These are phyloP conservation scores for Daboia siamensis DNA, from an alignment of 2,113 vertebrate genomes.

Conservation along the genomic window DNA sequence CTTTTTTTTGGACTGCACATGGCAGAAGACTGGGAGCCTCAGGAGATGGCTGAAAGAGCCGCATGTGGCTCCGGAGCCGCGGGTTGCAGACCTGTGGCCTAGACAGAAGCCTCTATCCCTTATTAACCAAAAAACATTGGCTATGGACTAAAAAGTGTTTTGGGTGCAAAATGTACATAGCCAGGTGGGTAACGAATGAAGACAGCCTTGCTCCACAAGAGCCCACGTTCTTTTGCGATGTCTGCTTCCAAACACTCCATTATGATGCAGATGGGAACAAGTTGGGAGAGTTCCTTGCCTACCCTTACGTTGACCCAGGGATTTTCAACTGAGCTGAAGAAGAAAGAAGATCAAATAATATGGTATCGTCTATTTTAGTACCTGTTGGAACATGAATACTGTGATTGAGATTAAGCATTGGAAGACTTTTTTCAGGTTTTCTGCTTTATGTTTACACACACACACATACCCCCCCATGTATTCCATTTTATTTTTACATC, in stretches of 20 bases:
- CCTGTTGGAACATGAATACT: neutral
- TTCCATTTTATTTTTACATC: neutral
- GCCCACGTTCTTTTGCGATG: slow-evolving; percentile 92
- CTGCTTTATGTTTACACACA: neutral
- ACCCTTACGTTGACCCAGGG: slow-evolving; percentile 88
- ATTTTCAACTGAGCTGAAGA: slow-evolving; percentile 81
- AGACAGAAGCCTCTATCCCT: no score
- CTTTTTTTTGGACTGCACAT: no score
- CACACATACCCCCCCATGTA: neutral
- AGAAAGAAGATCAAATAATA: neutral
- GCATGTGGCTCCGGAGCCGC: no score
- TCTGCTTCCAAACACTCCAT: slow-evolving; percentile 91
- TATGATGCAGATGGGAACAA: slow-evolving; percentile 88
- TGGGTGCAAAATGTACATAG: no score
- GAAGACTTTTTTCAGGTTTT: neutral
- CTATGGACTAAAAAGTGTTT: no score
- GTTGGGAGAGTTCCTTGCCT: slow-evolving; percentile 88
- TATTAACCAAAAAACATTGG: no score
- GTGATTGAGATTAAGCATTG: neutral
- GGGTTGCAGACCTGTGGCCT: no score
- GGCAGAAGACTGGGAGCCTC: no score
- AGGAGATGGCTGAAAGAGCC: no score
- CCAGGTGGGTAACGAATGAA: slow-evolving; percentile 88
- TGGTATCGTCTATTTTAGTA: neutral
- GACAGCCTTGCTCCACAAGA: slow-evolving; percentile 88